Evolutionary conservation across 53 echinoderm and acorn worm species (phyloP).

Genomic region (Zoroaster sp.): DNA sequence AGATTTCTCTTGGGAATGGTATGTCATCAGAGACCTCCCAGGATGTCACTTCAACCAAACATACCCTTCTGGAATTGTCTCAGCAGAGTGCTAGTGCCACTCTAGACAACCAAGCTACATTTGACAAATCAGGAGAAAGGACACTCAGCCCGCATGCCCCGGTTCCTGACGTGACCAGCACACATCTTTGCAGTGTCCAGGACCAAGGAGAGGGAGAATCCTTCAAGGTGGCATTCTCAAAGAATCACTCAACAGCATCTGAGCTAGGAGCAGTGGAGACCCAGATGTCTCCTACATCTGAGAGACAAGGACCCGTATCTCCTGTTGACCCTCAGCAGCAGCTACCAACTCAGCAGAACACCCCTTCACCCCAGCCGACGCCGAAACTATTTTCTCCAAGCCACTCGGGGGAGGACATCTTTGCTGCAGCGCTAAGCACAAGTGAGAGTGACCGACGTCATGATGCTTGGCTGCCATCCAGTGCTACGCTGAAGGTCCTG

Average conservation of each 20-base stretch:
- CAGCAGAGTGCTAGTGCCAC: not conserved
- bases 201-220: not conserved
- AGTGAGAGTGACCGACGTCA: slow-evolving; percentile 87
- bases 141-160: not conserved
- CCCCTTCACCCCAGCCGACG: not conserved
- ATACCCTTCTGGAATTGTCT: not conserved
- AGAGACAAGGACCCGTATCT: not conserved
- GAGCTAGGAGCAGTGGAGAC: not conserved
- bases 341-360: not conserved
- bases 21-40: not conserved
- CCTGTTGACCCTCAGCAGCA: not conserved
- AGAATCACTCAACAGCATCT: not conserved
- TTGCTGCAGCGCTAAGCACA: slow-evolving; percentile 73
- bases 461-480: slow-evolving; percentile 86
- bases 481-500: slow-evolving; percentile 71
- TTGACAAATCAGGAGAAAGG: not conserved
- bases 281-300: not conserved
- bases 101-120: not conserved
- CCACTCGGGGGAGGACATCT: slow-evolving; percentile 52
- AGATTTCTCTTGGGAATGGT: not conserved
- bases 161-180: not conserved
- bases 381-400: not conserved
- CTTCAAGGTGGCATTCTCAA: not conserved
- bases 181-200: not conserved
- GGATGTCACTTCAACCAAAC: not conserved